Conservation (phyloP, 2,113 vertebrate genomes). For the Mesoclemmys tuberculata region DNA sequence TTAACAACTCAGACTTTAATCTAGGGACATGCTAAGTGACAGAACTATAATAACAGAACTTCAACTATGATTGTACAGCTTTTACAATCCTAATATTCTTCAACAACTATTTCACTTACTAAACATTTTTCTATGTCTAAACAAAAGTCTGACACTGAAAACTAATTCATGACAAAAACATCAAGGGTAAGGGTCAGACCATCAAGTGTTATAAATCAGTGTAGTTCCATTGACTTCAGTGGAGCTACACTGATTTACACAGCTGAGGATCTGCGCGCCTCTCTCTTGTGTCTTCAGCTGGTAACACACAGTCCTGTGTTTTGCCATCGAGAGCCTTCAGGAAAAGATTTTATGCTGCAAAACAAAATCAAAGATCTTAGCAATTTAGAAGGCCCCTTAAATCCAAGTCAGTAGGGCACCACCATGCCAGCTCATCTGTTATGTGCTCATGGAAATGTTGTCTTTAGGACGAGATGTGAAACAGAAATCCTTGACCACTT, state of each 20-base stretch:
- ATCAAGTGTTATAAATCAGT: neutral
- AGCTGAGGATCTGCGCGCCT: neutral
- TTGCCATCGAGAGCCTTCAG: neutral
- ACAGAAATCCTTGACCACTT: neutral
- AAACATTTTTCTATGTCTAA: neutral
- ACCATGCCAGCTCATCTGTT: neutral
- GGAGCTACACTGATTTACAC: neutral
- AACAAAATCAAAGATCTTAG: constrained; percentile 11
- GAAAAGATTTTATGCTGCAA: neutral
- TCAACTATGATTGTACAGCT: neutral
- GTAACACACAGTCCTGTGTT: neutral
- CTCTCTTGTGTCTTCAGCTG: neutral
- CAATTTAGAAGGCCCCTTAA: neutral
- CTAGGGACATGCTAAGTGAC: neutral
- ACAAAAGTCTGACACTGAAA: neutral
- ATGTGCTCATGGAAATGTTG: neutral
- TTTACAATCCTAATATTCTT: neutral
- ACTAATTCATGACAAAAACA: neutral
- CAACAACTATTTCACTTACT: neutral
- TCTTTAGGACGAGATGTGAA: neutral
- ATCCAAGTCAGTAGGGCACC: neutral
- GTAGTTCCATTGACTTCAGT: neutral
- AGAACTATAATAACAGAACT: neutral
- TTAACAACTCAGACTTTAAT: neutral
- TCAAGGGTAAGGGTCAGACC: neutral